Base-by-base conservation (phyloP, 2,888 invertebrate species). In the Neoascia interrupta region DNA sequence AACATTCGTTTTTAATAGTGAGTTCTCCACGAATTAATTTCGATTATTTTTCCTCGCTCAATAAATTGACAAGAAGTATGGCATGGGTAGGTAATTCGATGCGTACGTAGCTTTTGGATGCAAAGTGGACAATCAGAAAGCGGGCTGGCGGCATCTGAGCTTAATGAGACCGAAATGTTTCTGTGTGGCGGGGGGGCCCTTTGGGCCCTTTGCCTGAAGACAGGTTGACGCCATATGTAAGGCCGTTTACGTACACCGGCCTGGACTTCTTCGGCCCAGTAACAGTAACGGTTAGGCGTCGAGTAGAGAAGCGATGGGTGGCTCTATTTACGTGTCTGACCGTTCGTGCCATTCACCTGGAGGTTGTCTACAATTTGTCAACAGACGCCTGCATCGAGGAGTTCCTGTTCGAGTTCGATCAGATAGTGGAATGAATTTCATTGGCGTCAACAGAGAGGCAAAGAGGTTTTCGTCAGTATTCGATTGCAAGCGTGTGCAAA, bases 381-480 rank as follows among this genome's bases (percentile, higher is more conserved):
- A 75, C 68, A 8, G 68, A 69, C 34, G 28, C 75, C 5, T 75
- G 37, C 37, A 49, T 8, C 51, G 60, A 11, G 72, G 66, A 16
- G 60, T 69, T 1, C 81, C 72, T 2, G 36, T 53, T 1, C 26
- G 68, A n/a, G 60, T 82, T n/a, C 63, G 82, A n/a, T 64, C 61
- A 16, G 79, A 81, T 47, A 81, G 72, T 11, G 79, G 81, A 0
- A 80, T 39, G 8, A 80, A 81, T 19, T 81, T 81, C 47, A 41
- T 81, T 15, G 81, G 81, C 0, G 39, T 54, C 1, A 39, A 41
- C 5, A 56, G 80, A n/a, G 56, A 81, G 18, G 16, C 60, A 10
- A 80, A 45, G 34, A 16, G 39, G 1, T 58, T 58, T 11, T n/a
- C 41, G 2, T 69, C 64, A 5, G 31, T 31, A n/a, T 41, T 54